phyloP scores from a whole-genome alignment of 2,797 vertebrate genomes.

The Syndactyla subalaris region DNA sequence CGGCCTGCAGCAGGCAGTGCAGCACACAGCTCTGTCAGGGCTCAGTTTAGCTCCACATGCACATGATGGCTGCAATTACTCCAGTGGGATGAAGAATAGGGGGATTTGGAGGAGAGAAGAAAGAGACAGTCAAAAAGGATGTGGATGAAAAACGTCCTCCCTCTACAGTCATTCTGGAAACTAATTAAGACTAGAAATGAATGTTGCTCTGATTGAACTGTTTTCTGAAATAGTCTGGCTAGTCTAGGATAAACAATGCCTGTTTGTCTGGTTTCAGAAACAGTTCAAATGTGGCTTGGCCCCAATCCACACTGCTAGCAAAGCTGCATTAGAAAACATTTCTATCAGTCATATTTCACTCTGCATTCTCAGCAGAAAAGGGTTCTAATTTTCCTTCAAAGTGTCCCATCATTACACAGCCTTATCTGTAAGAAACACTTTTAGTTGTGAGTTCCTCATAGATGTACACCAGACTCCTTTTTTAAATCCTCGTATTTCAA shows the following conservation, averaged over 20 bases:
- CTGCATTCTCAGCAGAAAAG: conserved; percentile 6
- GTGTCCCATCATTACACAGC: not conserved
- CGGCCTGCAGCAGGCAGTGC: not conserved
- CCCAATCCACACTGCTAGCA: not conserved
- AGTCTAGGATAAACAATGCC: conserved; percentile 49
- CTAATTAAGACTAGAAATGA: conserved; percentile 21
- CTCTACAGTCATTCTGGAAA: not conserved
- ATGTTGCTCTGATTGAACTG: not conserved
- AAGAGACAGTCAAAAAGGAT: not conserved
- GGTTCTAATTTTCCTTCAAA: not conserved
- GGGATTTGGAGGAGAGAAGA: not conserved
- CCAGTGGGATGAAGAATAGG: not conserved
- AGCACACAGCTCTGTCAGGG: not conserved
- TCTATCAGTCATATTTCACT: not conserved
- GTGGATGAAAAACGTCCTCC: not conserved
- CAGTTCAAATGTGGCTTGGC: conserved; percentile 38
- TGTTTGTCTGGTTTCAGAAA: conserved; percentile 47
- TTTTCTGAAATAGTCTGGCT: conserved; percentile 28
- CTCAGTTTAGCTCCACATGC: not conserved
- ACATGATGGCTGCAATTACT: not conserved
- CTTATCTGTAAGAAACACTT: conserved; percentile 9
- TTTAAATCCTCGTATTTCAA: not conserved
- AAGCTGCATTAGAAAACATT: not conserved
- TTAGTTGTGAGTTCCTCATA: not conserved
- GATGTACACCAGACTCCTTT: not conserved